Conservation (phyloP, 53 echinoderm and acorn worm genomes). For the Paracentrotus lividus region DNA sequence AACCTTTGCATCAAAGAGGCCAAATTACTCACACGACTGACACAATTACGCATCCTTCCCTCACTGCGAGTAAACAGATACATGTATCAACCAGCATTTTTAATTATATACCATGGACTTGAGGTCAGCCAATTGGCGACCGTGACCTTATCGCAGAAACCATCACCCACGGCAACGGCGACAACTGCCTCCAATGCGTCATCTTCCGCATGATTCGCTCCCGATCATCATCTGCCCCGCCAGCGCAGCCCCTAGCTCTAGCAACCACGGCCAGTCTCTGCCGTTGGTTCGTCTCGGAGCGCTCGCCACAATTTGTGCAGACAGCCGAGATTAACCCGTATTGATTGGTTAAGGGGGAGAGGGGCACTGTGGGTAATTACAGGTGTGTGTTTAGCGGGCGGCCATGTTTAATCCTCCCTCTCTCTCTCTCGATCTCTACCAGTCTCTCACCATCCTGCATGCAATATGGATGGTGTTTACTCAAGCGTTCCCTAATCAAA, state of each 20-base stretch:
- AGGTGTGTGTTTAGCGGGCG: conserved; percentile 61
- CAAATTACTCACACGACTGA: conserved; percentile 44
- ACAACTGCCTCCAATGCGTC: conserved; percentile 69
- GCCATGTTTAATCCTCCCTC: conserved; percentile 20
- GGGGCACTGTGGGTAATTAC: conserved; percentile 53
- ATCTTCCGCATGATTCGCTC: conserved; percentile 65
- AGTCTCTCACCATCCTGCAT: neutral
- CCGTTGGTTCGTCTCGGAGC: conserved; percentile 1
- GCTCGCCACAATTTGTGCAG: conserved; percentile 65
- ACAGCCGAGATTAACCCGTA: conserved; percentile 61
- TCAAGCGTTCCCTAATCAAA: conserved; percentile 5
- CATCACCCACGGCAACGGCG: conserved; percentile 67
- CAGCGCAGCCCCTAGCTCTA: neutral
- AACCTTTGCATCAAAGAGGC: neutral
- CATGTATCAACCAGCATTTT: conserved; percentile 41
- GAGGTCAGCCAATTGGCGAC: conserved; percentile 66
- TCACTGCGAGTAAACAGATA: neutral
- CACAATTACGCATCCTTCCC: neutral
- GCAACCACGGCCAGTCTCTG: no score
- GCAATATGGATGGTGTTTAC: conserved; percentile 1
- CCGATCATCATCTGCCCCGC: conserved; percentile 5
- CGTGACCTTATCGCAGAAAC: conserved; percentile 56
- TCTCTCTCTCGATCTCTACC: neutral
- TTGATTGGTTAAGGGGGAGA: conserved; percentile 51
- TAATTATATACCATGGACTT: conserved; percentile 49